Base-by-base conservation (phyloP, 2,797 vertebrate species). In the Cercopithecus diana region DNA sequence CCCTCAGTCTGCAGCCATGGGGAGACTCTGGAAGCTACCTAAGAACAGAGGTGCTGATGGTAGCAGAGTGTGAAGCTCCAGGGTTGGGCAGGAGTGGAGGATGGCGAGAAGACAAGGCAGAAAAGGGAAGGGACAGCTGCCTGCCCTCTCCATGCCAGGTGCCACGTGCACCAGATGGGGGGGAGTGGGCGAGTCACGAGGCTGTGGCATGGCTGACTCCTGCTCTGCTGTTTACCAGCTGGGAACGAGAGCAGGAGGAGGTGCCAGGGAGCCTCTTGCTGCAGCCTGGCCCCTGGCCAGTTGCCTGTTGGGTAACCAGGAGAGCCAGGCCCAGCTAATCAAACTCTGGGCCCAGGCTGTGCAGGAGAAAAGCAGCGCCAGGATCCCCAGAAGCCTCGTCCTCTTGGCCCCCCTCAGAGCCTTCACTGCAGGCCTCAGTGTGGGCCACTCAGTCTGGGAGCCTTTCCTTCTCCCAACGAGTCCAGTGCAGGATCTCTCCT, bases 261-360 rank as follows among this genome's bases (percentile, higher is more conserved):
- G 97, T 88, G 91, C 97, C 97, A 96, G 89, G 97, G 96, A 96
- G 77, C 96, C 96, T 97, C 93, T 94, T 17, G 26, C 92, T 73
- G 91, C 88, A 94, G 97, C 82, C 93, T 98, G 98, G 98, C 93
- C 88, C 48, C 83, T 13, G 5, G 97, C 98, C 97, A 97, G 96
- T 77, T 15, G 94, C 83, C 88, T 95, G 96, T 98, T 98, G 97
- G 97, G 98, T 96, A 98, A 98, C 90, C 72, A 30, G 79, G 95
- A 90, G 88, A 95, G 89, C 95, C 97, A 98, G 98, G 95, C 98
- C 58, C 97, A 97, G 98, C 98, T 98, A 98, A 98, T 98, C 98
- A 98, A 98, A 97, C 92, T 36, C 98, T 90, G 97, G 96, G 70
- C 55, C 1, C 12, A 50, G 76, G 94, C 97, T 50, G 7, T n/a